Base-by-base conservation (phyloP, 2,888 invertebrate species). In the Zonitis immaculata region DNA sequence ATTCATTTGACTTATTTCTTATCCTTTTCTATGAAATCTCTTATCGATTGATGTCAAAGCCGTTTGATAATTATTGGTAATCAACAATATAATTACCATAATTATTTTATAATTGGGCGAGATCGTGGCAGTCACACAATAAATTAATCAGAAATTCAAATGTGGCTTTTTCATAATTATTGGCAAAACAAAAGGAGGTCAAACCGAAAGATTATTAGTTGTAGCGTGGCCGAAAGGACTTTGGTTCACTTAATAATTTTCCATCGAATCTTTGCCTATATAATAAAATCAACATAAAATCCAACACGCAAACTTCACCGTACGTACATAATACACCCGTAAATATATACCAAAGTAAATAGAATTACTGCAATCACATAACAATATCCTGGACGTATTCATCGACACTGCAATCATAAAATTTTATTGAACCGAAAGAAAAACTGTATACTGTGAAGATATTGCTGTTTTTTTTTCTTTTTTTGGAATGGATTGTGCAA, bases 221-320 rank as follows among this genome's bases (percentile, higher is more conserved):
- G n/a, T n/a, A 27, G 56, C 56, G 56, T 56, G 56, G 56, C 42
- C 39, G 39, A 44, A 52, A 25, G 47, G 49, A 39, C 39, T 55
- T 49, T 51, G 35, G 49, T 32, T 49, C 47, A 51, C 35, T 47
- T 53, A 47, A 53, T 53, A 56, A 56, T 56, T 56, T 56, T 43
- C 42, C 56, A 56, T 56, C 56, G 47, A 56, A 52, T 46, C 28
- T 56, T 52, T 56, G 47, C 39, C 20, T 18, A 22, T 16, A 35
- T 39, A 39, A 39, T 39, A 39, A 39, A 39, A 39, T 39, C 39
- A 39, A 39, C 18, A 39, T 18, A 39, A 39, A 20, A 39, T 42
- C 22, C 8, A 50, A 48, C 55, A 55, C 55, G 55, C 55, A 51
- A 55, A 14, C 30, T 32, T 35, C n/a, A 50, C 16, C 35, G 9